phyloP scores from a whole-genome alignment of 2,797 vertebrate genomes.

The Scolopax bukidnonensis region DNA sequence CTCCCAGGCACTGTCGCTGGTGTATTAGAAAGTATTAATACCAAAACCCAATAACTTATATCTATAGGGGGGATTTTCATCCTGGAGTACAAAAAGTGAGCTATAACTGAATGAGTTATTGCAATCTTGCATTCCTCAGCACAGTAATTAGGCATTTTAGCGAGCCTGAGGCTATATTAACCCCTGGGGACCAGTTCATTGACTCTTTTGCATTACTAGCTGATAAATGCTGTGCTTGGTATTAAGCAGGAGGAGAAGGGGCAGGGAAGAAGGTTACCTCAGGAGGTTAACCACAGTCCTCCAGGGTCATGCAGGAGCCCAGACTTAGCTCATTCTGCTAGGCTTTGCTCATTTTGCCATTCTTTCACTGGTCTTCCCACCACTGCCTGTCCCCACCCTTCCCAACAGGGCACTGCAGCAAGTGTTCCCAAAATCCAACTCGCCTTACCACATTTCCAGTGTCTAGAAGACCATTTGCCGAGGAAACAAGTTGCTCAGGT shows the following conservation, averaged over 20 bases:
- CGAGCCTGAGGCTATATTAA: neutral
- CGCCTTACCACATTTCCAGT: neutral
- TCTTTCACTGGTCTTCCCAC: neutral
- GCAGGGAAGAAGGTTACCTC: neutral
- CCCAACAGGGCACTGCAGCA: neutral
- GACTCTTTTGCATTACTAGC: neutral
- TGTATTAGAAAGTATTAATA: neutral
- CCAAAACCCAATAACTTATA: neutral
- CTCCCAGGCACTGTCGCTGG: neutral
- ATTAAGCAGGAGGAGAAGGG: neutral
- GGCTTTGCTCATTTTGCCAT: neutral
- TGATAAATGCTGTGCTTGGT: neutral
- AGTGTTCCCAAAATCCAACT: neutral
- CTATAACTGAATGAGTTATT: neutral
- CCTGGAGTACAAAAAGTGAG: neutral
- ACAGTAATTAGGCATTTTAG: neutral
- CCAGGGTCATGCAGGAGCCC: neutral
- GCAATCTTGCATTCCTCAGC: neutral
- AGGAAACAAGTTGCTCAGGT: neutral
- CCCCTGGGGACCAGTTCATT: neutral
- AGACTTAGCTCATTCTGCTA: neutral
- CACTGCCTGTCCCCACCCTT: neutral
- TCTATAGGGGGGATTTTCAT: neutral
- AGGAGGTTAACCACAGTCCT: neutral
- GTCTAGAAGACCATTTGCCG: neutral